Conservation (phyloP, 2,888 invertebrate species). For the Microctonus aethiopoides region DNA sequence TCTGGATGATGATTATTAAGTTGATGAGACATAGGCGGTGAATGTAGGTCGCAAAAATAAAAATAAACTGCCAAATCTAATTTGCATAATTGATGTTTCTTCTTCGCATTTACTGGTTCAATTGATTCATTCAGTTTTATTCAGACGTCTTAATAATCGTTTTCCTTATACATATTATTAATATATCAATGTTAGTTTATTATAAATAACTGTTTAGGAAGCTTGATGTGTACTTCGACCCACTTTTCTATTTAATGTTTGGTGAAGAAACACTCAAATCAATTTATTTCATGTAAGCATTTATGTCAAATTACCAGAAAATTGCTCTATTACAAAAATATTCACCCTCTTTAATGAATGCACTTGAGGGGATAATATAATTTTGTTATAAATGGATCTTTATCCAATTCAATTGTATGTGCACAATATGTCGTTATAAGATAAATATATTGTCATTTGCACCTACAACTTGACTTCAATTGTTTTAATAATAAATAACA, state of each 20-base stretch:
- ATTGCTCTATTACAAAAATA: background rate
- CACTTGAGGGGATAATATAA: background rate
- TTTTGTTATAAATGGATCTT: background rate
- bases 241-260: constrained; percentile 40
- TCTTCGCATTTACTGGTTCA: background rate
- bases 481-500: background rate
- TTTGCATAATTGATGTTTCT: constrained; percentile 4
- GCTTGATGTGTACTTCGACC: constrained; percentile 36
- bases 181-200: constrained; percentile 39
- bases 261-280: constrained; percentile 42
- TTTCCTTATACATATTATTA: no score
- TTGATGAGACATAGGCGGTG: background rate
- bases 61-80: background rate
- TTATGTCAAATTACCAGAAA: background rate
- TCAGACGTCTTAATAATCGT: no score
- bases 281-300: constrained; percentile 34
- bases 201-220: constrained; percentile 36
- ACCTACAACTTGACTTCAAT: background rate
- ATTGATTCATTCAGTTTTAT: background rate
- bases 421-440: background rate
- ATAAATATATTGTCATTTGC: background rate
- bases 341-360: background rate
- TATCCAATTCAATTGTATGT: background rate
- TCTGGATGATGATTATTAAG: background rate
- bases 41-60: constrained; percentile 16